Evolutionary conservation across 1,140 invertebrate species (phyloP), one percentile per base, ranked within the genome.

Genomic region (Cyclina sinensis): DNA sequence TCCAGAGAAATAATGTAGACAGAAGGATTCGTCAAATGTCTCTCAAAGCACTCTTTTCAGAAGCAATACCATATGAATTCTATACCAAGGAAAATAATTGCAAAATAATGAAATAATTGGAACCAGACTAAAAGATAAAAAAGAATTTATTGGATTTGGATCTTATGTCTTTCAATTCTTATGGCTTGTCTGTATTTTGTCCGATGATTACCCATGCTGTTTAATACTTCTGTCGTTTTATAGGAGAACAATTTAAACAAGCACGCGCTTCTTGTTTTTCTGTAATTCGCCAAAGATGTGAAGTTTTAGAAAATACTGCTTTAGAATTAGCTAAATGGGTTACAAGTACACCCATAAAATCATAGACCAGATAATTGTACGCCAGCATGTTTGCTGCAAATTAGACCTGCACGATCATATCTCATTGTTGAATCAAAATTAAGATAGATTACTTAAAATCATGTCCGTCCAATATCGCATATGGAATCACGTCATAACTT

Each of bases 31-130:
- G 54, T 54, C 48, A 78, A 78, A 39, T 27, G 32, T 54, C 46
- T 78, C 43, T 51, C 30, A 48, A 78, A 78, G 46, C 46, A 21
- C 14, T 74, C 24, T 39, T 74, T 74, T 12, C 70, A 39, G 39
- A 74, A 54, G 43, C 74, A 78, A 78, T 78, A 78, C 46, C 74
- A 54, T 51, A 46, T 78, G 21, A 73, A 73, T 84, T 84, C 68
- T 46, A 84, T 68, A 54, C 82, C 14, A 73, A 73, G 65, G 79
- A 84, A 46, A 35, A 84, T 84, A 70, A 84, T 84, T 84, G 82
- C 43, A 35, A 37, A 70, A 74, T 84, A 84, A 84, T 84, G 65
- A 84, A 84, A 84, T 84, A 84, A 84, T 84, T 84, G 82, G 82
- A 48, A 24, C 27, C 46, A 54, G 65, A 43, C n/a, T 84, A 84